Evolutionary conservation across 2,888 invertebrate genomes (phyloP).

Genomic region (Coenonympha glycerion): DNA sequence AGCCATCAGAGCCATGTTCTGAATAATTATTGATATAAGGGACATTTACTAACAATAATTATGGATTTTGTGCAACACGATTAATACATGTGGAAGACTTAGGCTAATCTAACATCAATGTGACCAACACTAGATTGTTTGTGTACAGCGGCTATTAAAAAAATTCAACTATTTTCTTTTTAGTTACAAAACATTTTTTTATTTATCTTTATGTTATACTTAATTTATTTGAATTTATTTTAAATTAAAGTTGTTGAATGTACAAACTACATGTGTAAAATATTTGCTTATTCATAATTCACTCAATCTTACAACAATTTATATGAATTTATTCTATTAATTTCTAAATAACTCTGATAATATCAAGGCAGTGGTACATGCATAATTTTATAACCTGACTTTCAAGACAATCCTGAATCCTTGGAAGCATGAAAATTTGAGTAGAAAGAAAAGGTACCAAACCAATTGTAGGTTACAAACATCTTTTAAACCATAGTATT

Average conservation of each 20-base stretch:
- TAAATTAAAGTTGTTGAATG: slow-evolving; percentile 6
- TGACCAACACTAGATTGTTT: slow-evolving; percentile 23
- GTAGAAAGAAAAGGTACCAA: no score
- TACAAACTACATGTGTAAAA: slow-evolving; percentile 15
- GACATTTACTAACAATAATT: not conserved
- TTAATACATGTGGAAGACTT: slow-evolving; percentile 21
- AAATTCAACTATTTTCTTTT: not conserved
- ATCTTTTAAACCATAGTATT: no score
- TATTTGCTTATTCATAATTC: slow-evolving; percentile 30
- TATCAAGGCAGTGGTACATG: slow-evolving; percentile 62
- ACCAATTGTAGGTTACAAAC: no score
- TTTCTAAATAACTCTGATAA: slow-evolving; percentile 51
- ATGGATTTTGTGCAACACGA: slow-evolving; percentile 18
- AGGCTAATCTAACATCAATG: slow-evolving; percentile 7
- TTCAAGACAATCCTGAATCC: slow-evolving; percentile 6
- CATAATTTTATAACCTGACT: slow-evolving; percentile 18
- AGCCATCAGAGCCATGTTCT: no score
- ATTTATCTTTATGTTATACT: slow-evolving; percentile 5
- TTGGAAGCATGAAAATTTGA: not conserved
- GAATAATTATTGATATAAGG: not conserved
- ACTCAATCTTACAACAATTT: slow-evolving; percentile 35
- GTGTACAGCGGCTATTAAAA: slow-evolving; percentile 30
- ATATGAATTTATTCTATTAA: slow-evolving; percentile 44
- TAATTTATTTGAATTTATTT: no score
- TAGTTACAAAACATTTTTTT: slow-evolving; percentile 17